Percentiles rank a stretch among this genome's conserved stretches.
Evolutionary conservation across 2,888 invertebrate genomes (phyloP).

Genomic region (Aquatica leii): DNA sequence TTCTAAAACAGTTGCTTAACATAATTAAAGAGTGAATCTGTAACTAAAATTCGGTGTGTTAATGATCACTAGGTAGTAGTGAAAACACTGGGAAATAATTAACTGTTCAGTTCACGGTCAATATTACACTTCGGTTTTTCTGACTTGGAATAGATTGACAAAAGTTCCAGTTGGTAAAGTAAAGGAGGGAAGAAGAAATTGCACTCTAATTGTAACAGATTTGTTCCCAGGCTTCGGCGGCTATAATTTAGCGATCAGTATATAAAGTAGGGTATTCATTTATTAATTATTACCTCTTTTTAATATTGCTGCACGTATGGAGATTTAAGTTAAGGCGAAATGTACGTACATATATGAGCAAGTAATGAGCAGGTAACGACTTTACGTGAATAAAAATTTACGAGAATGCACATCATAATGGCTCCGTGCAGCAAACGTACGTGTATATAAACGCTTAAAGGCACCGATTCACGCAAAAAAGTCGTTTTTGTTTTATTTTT

Average conservation of each 20-base stretch:
- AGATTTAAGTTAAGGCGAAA: conserved; percentile 18
- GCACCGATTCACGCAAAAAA: conserved; percentile 42
- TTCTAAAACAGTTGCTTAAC: too few relatives aligned
- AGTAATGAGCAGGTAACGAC: conserved; percentile 20
- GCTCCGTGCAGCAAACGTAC: conserved; percentile 32
- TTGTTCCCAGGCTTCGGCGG: conserved; percentile 44
- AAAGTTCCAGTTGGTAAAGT: too few relatives aligned
- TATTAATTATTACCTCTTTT: conserved; percentile 34
- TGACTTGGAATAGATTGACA: too few relatives aligned
- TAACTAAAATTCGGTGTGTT: too few relatives aligned
- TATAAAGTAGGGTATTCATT: conserved; percentile 41
- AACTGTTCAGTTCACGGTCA: too few relatives aligned
- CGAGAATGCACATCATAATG: conserved; percentile 33
- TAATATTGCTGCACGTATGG: conserved; percentile 28
- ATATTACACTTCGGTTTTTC: too few relatives aligned
- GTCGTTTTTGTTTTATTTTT: conserved; percentile 39
- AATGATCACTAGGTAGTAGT: too few relatives aligned
- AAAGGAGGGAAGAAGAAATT: conserved; percentile 11
- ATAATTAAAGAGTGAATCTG: too few relatives aligned
- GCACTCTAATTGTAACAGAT: conserved; percentile 41
- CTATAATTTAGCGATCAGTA: conserved; percentile 43
- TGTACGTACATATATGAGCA: conserved; percentile 21
- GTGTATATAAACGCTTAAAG: conserved; percentile 39
- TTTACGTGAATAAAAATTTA: conserved; percentile 32
- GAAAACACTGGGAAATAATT: too few relatives aligned